These are phyloP conservation scores for Lucifuga dentata DNA, from an alignment of 2,113 vertebrate genomes.

Conservation along the genomic window DNA sequence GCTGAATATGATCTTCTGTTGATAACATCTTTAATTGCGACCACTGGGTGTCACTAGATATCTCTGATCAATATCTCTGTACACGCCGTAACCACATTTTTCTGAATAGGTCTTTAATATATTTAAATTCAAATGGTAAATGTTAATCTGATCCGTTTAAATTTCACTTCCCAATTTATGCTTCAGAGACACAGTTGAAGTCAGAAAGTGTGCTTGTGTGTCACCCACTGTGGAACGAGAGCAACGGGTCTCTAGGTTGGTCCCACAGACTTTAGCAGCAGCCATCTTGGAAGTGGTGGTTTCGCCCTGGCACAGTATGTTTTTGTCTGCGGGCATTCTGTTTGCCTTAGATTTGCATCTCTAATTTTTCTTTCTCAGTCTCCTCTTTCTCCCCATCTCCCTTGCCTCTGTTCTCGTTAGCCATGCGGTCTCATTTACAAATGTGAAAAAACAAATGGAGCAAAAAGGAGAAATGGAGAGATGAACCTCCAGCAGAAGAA, in stretches of 20 bases:
- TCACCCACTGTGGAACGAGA: constrained; percentile 33
- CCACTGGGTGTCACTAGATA: constrained; percentile 82
- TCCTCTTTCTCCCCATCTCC: constrained; percentile 11
- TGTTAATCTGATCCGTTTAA: constrained; percentile 27
- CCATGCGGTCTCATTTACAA: constrained; percentile 67
- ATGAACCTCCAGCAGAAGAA: constrained; percentile 67
- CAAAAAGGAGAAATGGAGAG: constrained; percentile 42
- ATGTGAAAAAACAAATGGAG: constrained; percentile 48
- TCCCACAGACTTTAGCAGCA: constrained; percentile 69
- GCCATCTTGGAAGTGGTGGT: constrained; percentile 78
- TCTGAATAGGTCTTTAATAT: constrained; percentile 39
- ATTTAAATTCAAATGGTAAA: constrained; percentile 50
- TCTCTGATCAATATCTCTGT: constrained; percentile 76
- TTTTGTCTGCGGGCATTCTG: constrained; percentile 59
- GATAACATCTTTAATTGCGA: constrained; percentile 72
- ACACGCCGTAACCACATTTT: constrained; percentile 23
- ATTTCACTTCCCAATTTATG: constrained; percentile 14
- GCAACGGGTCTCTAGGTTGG: constrained; percentile 55
- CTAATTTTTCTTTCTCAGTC: constrained; percentile 15
- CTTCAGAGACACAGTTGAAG: constrained; percentile 6
- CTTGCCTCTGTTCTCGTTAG: constrained; percentile 23
- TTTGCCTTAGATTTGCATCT: constrained; percentile 47
- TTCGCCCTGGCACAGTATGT: constrained; percentile 61
- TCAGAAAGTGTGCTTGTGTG: constrained; percentile 49
- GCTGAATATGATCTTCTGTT: constrained; percentile 17